phyloP scores from a whole-genome alignment of 1,140 invertebrate species.

The Araneus ventricosus region DNA sequence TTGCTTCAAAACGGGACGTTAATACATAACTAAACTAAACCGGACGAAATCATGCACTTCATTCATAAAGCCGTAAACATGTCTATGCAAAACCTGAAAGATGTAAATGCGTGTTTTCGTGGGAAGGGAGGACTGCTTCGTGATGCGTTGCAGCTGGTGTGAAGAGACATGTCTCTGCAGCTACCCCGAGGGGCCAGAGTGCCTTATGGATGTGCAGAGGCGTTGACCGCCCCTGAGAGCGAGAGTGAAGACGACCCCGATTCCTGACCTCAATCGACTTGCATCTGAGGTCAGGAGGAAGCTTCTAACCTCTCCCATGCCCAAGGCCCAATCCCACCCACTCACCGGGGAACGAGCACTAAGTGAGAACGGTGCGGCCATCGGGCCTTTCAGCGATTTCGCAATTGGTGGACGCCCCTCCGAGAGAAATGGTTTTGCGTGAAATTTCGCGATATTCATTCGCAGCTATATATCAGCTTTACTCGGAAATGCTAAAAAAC shows the following conservation, averaged over 20 bases:
- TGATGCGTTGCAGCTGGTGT: not conserved
- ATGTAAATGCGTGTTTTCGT: too few relatives aligned
- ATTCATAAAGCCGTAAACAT: too few relatives aligned
- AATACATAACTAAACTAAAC: too few relatives aligned
- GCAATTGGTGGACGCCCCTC: not conserved
- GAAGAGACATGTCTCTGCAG: not conserved
- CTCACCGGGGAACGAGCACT: slow-evolving; percentile 19
- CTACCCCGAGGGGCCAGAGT: not conserved
- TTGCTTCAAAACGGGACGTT: too few relatives aligned
- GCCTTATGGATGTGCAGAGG: slow-evolving; percentile 4
- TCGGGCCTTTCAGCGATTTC: too few relatives aligned
- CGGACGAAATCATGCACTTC: too few relatives aligned
- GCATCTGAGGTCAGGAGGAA: slow-evolving; percentile 59
- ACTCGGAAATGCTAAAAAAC: not conserved
- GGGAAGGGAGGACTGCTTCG: not conserved
- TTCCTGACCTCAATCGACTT: slow-evolving; percentile 56
- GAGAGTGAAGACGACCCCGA: slow-evolving; percentile 65
- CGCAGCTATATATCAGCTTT: not conserved
- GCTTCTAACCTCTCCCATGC: slow-evolving; percentile 25
- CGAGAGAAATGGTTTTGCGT: not conserved
- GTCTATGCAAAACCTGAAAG: too few relatives aligned
- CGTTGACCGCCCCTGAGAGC: slow-evolving; percentile 26
- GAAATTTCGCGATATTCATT: not conserved
- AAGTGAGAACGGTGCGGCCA: not conserved
- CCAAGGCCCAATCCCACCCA: slow-evolving; percentile 33